Percentiles rank a stretch among this genome's conserved stretches.
Evolutionary conservation across 2,113 vertebrate genomes (phyloP).

Genomic region (Aspidoscelis tigris): DNA sequence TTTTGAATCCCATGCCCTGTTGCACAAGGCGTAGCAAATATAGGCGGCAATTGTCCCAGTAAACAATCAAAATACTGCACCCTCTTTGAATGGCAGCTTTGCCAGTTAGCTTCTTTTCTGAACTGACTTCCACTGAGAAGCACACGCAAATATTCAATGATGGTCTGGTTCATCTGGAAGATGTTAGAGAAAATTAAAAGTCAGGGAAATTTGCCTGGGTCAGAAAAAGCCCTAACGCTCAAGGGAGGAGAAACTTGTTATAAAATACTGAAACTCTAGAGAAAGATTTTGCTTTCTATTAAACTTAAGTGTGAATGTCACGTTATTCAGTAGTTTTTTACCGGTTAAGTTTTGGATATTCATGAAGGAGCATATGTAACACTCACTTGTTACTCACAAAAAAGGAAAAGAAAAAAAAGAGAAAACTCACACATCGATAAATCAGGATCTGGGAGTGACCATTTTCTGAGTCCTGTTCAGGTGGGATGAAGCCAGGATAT

Average conservation of each 20-base stretch:
- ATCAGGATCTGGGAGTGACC: too few relatives aligned
- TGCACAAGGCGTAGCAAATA: not conserved
- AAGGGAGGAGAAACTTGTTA: not conserved
- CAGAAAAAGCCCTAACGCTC: not conserved
- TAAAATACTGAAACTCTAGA: not conserved
- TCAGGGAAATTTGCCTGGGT: not conserved
- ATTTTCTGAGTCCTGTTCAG: too few relatives aligned
- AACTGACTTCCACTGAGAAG: not conserved
- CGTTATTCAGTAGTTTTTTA: too few relatives aligned
- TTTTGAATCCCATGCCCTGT: not conserved
- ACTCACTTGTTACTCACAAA: too few relatives aligned
- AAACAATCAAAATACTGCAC: not conserved
- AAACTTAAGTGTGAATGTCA: not conserved
- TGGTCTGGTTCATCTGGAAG: not conserved
- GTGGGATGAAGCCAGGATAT: too few relatives aligned
- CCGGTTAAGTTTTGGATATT: too few relatives aligned
- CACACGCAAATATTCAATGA: slow-evolving; percentile 4
- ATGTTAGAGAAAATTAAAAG: not conserved
- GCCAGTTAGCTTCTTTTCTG: too few relatives aligned
- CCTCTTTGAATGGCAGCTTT: not conserved
- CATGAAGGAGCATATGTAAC: too few relatives aligned
- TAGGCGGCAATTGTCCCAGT: not conserved
- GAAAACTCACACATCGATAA: too few relatives aligned
- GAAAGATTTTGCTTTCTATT: not conserved
- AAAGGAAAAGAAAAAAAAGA: too few relatives aligned